These are phyloP conservation scores for Himantopus leucocephalus DNA, from an alignment of 2,113 vertebrate species.

Conservation along the genomic window DNA sequence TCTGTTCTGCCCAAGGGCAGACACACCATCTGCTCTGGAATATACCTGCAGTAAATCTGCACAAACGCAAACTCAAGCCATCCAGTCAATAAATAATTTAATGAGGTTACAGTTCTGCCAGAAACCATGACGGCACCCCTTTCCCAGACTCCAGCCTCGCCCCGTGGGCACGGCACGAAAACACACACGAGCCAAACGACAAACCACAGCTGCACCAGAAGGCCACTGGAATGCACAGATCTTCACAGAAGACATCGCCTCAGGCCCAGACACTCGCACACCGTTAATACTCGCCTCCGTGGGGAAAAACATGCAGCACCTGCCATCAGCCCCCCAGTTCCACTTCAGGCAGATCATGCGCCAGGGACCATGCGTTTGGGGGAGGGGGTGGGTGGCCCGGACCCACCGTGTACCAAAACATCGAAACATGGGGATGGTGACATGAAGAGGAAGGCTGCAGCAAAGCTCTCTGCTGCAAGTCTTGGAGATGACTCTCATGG, in stretches of 20 bases:
- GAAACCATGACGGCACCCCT: constrained; percentile 8
- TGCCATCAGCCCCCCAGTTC: not conserved
- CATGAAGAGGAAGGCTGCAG: not conserved
- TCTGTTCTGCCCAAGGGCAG: not conserved
- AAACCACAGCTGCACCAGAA: constrained; percentile 13
- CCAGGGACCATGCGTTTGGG: constrained; percentile 1
- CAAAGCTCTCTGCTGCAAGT: not conserved
- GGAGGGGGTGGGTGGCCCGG: not conserved
- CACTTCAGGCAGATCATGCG: not conserved
- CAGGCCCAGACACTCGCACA: constrained; percentile 28
- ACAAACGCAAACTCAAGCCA: constrained; percentile 13
- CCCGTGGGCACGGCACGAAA: not conserved
- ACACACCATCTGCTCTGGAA: not conserved
- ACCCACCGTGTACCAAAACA: constrained; percentile 6
- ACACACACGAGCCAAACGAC: not conserved
- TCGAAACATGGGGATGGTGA: constrained; percentile 1
- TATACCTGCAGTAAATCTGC: not conserved
- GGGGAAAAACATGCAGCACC: not conserved
- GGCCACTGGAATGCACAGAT: constrained; percentile 53
- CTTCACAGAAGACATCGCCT: constrained; percentile 79
- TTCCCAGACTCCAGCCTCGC: constrained; percentile 9
- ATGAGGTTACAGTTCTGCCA: constrained; percentile 66
- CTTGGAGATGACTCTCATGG: not conserved
- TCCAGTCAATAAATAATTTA: constrained; percentile 80
- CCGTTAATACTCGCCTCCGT: not conserved